These are phyloP conservation scores for Chrysocyon brachyurus DNA, from an alignment of 2,797 vertebrate genomes.

Conservation along the genomic window DNA sequence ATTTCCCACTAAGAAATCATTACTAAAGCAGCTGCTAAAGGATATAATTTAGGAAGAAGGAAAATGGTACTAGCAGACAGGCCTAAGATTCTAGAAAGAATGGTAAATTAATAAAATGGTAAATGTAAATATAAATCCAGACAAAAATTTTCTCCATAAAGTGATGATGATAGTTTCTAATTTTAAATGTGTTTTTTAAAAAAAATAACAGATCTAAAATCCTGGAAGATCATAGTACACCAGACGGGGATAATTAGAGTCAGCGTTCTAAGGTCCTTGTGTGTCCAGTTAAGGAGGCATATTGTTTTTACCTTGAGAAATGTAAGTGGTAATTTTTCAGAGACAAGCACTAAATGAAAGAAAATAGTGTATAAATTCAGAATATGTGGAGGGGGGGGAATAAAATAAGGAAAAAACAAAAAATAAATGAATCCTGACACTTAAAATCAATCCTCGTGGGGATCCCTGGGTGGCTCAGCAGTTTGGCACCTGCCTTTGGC, in stretches of 20 bases:
- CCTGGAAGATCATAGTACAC: not conserved
- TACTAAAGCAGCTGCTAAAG: not conserved
- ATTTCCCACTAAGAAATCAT: not conserved
- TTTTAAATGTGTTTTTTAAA: not conserved
- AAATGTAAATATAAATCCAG: not conserved
- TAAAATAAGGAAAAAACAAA: not conserved
- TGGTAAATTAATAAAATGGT: not conserved
- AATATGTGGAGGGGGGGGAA: not conserved
- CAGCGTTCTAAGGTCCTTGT: not conserved
- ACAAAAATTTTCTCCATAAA: not conserved
- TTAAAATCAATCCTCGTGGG: not conserved
- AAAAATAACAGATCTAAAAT: not conserved
- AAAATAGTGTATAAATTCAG: constrained; percentile 32
- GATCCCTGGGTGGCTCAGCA: no score
- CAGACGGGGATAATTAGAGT: not conserved
- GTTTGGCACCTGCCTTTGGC: no score
- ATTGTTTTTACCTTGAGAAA: not conserved
- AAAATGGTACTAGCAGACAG: not conserved
- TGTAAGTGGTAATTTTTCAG: not conserved
- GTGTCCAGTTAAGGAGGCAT: not conserved
- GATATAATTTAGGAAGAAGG: not conserved
- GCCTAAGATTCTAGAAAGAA: not conserved
- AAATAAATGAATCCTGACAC: not conserved
- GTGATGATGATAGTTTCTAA: not conserved
- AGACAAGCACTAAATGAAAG: not conserved